These are phyloP conservation scores for Pteropus alecto DNA, from an alignment of 2,113 vertebrate species.

Conservation along the genomic window DNA sequence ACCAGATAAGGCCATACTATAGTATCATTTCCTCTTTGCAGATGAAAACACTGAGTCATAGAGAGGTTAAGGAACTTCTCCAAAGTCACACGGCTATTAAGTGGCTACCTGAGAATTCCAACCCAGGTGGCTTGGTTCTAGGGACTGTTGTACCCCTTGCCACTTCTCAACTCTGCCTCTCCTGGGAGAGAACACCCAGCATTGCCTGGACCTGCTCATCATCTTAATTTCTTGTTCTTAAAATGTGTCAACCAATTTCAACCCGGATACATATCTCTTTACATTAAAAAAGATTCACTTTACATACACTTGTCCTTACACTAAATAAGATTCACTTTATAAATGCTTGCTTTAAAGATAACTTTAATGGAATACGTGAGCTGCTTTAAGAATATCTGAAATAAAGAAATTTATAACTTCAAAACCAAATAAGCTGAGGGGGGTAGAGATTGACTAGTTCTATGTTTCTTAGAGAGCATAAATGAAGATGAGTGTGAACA, in stretches of 20 bases:
- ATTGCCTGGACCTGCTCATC: not conserved
- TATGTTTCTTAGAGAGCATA: not conserved
- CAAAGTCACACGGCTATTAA: not conserved
- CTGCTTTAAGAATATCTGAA: not conserved
- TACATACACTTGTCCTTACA: not conserved
- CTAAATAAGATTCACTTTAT: too few relatives aligned
- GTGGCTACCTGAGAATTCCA: not conserved
- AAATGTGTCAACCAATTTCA: not conserved
- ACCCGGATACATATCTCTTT: not conserved
- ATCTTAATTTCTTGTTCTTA: not conserved
- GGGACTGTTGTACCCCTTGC: fast-evolving
- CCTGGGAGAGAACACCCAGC: not conserved
- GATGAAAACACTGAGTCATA: not conserved
- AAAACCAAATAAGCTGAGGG: not conserved
- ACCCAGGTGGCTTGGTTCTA: not conserved
- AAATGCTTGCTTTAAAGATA: too few relatives aligned
- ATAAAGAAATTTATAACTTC: conserved; percentile 4
- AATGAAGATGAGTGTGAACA: not conserved
- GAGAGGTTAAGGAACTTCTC: not conserved
- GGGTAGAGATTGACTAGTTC: not conserved
- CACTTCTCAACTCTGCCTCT: not conserved
- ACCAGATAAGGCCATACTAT: not conserved
- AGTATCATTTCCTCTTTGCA: not conserved
- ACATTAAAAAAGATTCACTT: not conserved
- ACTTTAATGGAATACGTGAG: too few relatives aligned